Conservation (phyloP, 2,797 vertebrate genomes). For the Melanotaenia maccullochi region DNA sequence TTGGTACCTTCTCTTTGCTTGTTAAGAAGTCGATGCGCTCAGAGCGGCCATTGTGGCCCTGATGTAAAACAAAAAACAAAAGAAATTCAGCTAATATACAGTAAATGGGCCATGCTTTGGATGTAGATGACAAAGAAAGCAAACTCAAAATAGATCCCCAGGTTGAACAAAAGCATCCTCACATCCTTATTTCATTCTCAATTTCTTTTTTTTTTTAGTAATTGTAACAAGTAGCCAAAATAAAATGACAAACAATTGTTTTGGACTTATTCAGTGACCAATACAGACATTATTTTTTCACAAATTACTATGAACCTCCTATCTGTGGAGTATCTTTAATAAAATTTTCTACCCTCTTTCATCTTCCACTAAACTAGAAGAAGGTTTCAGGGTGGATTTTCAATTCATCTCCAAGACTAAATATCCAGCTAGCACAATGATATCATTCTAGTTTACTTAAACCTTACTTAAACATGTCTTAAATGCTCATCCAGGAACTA, state of each 20-base stretch:
- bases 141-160: neutral
- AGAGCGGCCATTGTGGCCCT: constrained; percentile 54
- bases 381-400: neutral
- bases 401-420: neutral
- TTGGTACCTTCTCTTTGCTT: constrained; percentile 60
- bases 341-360: neutral
- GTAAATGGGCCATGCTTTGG: neutral
- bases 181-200: neutral
- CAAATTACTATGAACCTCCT: neutral
- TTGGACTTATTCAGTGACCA: too few relatives aligned
- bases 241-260: neutral
- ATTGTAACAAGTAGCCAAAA: neutral
- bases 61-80: constrained; percentile 11
- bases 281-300: neutral
- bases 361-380: neutral
- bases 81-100: constrained; percentile 18
- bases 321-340: neutral
- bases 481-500: too few relatives aligned
- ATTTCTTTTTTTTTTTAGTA: neutral
- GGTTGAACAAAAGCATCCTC: neutral
- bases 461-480: neutral
- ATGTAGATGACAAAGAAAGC: neutral
- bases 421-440: neutral
- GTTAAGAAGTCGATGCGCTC: constrained; percentile 75
- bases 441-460: neutral